A percentile compares a stretch with the other conserved stretches of the same genome.
Evolutionary conservation across 2,888 invertebrate genomes (phyloP).

Genomic region (Campopleginae sp.): DNA sequence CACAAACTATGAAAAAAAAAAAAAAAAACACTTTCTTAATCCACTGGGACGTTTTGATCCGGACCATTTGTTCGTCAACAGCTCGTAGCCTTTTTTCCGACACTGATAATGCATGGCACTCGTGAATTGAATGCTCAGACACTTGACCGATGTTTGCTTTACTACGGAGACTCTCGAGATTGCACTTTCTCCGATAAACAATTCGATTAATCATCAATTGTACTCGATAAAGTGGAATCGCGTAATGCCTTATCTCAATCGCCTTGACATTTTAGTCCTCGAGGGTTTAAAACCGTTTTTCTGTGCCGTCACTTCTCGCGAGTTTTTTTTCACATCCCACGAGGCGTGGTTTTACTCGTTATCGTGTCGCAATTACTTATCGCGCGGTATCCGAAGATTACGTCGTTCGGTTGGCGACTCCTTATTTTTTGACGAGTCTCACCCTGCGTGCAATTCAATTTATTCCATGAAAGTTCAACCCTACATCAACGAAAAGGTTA

Average conservation of each 20-base stretch:
- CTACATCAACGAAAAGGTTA: neutral
- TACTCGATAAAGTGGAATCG: conserved; percentile 25
- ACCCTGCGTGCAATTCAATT: neutral
- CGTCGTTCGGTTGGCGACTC: neutral
- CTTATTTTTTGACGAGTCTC: neutral
- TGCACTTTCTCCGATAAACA: conserved; percentile 39
- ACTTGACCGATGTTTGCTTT: conserved; percentile 16
- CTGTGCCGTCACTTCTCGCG: neutral
- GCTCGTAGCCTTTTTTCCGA: neutral
- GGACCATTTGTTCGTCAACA: too few species aligned
- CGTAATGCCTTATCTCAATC: conserved; percentile 31
- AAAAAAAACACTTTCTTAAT: neutral
- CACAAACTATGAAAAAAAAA: neutral
- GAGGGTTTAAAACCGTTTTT: conserved; percentile 8
- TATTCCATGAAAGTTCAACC: neutral
- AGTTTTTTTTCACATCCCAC: neutral
- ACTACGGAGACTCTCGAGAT: conserved; percentile 28
- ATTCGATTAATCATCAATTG: conserved; percentile 55
- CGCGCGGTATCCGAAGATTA: neutral
- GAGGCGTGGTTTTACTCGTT: conserved; percentile 8
- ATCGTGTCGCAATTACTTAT: conserved; percentile 18
- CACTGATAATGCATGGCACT: neutral
- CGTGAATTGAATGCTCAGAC: conserved; percentile 23
- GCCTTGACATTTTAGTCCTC: conserved; percentile 26
- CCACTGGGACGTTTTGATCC: too few species aligned